Evolutionary conservation across 2,888 invertebrate species (phyloP), one percentile per base, ranked within the genome.

Genomic region (Apotomis capreana): DNA sequence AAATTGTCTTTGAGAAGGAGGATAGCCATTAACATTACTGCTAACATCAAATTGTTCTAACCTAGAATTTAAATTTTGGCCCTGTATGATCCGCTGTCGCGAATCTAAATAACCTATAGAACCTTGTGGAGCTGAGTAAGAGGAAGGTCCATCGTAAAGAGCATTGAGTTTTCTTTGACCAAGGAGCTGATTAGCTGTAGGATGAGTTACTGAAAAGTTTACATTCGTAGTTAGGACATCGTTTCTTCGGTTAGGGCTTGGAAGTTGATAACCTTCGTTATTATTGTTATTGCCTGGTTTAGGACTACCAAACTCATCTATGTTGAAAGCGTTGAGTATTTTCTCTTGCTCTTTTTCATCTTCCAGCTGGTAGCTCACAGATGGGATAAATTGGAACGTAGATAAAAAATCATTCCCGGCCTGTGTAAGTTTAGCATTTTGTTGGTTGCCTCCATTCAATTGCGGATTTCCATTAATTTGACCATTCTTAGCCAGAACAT

Each of bases 141-240:
- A 92, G n/a, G 91, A 91, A 5, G 90, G 91, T 0, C 92, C 92
- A 61, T 84, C 81, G 70, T 92, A 93, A 15, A 90, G 74, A 15
- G 80, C 80, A 75, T 81, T 85, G 9, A 86, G 73, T 69, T 80
- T 82, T 51, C 78, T 75, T 72, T 79, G 78, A 46, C 76, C 74
- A 10, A 78, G 79, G 51, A 78, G 74, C 74, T 83, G 82, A 75
- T 83, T 83, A 26, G 69, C 73, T 46, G 85, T 78, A 1, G 87
- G 83, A 74, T 89, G 88, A 67, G 87, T 82, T 26, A 89, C 79
- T 6, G 85, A 79, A 61, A 81, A 88, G 72, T 89, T 85, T 58
- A 90, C 79, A 70, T 83, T 86, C 26, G 84, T 83, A 8, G 84
- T 83, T 68, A 86, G 74, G 49, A 82, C 78, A 37, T 81, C 79